Evolutionary conservation across 2,888 invertebrate species (phyloP), one percentile per base, ranked within the genome.

Genomic region (Idaea biselata): DNA sequence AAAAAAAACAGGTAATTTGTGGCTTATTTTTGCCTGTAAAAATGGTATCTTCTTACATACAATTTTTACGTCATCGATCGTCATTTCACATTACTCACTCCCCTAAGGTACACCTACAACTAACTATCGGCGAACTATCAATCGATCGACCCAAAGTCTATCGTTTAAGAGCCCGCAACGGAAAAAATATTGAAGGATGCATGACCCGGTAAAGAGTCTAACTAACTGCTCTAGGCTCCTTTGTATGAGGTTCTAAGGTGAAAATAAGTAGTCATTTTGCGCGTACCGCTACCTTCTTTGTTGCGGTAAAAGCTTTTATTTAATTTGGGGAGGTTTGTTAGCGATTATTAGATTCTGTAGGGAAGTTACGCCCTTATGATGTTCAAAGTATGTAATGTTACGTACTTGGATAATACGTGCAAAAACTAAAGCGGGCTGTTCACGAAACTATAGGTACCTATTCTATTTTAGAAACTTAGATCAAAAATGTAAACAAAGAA

Each of bases 171-270:
- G 60, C 3, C 25, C 3, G 53, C 18, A 61, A 18, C 55, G 33
- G 57, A 56, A 63, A 58, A 61, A 60, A 64, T 63, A 66, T 66
- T 61, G 62, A 62, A 63, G 60, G 60, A 63, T 63, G 62, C 61
- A 61, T 59, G 63, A 53, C 58, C 58, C 58, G 60, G 63, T 60
- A 55, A 59, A 63, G 63, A 60, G 60, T 60, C 58, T 63, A 63
- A 63, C 61, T 56, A 66, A 61, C 61, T 17, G 16, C 44, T 44
- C 44, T 44, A 44, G 44, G 14, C 44, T 44, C 44, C 44, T 44
- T 44, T 44, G 44, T 44, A 44, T 44, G 44, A 44, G 44, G 44
- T 44, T 3, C 44, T 44, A 44, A 44, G 44, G 44, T 44, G 44
- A 44, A 44, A 44, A 44, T 44, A 44, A 44, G 44, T 44, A 44